Percentiles rank a stretch among this genome's conserved stretches.
These are phyloP conservation scores for Andrena cerasifolii DNA, from an alignment of 1,140 invertebrate genomes.

Conservation along the genomic window DNA sequence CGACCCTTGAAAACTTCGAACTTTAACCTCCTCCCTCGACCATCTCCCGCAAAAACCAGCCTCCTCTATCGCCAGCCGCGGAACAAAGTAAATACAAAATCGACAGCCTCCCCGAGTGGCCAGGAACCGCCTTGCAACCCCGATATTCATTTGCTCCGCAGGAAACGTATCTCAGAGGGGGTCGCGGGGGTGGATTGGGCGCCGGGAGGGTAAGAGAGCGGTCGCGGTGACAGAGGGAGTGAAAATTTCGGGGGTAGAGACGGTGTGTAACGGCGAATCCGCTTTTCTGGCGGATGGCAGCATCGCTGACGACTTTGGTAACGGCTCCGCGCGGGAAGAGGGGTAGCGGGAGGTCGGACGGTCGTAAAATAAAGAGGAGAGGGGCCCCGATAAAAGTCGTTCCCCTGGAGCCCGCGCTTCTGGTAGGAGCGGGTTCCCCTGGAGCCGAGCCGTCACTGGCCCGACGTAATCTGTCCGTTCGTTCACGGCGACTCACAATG, in stretches of 20 bases:
- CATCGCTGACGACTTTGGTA: conserved; percentile 52
- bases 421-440: conserved; percentile 71
- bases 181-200: background rate
- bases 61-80: too few species aligned
- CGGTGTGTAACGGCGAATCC: conserved; percentile 62
- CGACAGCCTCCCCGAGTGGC: background rate
- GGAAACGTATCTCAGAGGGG: background rate
- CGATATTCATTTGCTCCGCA: background rate
- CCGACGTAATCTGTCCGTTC: conserved; percentile 82
- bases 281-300: conserved; percentile 64
- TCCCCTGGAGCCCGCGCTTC: conserved; percentile 43
- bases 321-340: background rate
- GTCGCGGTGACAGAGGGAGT: background rate
- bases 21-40: too few species aligned
- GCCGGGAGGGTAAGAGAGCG: background rate
- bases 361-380: conserved; percentile 47
- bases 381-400: conserved; percentile 55
- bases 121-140: background rate
- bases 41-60: too few species aligned
- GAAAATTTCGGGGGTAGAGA: conserved; percentile 37
- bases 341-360: conserved; percentile 4
- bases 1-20: too few species aligned
- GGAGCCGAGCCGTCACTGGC: conserved; percentile 78
- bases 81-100: background rate
- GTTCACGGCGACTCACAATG: conserved; percentile 82